Percentiles rank a stretch among this genome's conserved stretches.
These are phyloP conservation scores for Brachionus paranguensis DNA, from an alignment of 1,140 invertebrate species.

Conservation along the genomic window DNA sequence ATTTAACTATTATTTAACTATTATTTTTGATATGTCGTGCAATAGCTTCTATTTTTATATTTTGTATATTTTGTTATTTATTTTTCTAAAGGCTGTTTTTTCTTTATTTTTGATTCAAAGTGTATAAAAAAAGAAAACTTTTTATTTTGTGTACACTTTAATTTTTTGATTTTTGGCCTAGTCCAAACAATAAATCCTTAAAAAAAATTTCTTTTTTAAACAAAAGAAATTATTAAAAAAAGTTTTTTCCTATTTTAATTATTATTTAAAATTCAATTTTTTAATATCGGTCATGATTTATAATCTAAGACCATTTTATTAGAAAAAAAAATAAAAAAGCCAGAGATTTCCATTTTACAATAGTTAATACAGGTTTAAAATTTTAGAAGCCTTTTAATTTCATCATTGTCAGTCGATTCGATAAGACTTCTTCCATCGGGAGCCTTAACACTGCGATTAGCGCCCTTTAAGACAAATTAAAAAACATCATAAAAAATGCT, in stretches of 20 bases:
- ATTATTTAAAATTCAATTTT: not conserved
- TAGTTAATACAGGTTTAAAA: not conserved
- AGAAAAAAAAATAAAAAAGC: not conserved
- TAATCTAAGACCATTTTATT: not conserved
- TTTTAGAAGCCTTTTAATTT: constrained; percentile 1
- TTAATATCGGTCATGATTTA: not conserved
- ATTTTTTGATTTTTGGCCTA: not conserved
- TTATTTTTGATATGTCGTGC: too few species aligned
- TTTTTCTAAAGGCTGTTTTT: not conserved
- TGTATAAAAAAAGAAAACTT: not conserved
- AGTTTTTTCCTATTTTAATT: too few species aligned
- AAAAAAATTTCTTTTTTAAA: not conserved
- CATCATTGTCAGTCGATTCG: constrained; percentile 69
- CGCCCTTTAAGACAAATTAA: constrained; percentile 63
- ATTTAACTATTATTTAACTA: not conserved
- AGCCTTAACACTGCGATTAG: constrained; percentile 71
- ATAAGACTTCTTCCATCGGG: constrained; percentile 78
- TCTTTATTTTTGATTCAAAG: not conserved
- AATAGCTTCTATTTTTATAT: not conserved
- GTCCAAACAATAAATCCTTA: not conserved
- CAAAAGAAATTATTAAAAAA: not conserved
- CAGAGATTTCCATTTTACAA: not conserved
- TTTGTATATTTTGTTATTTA: not conserved
- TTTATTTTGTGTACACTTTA: not conserved
- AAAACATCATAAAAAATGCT: not conserved